Evolutionary conservation across 2,888 invertebrate genomes (phyloP).

Genomic region (Marronus borbonicus): DNA sequence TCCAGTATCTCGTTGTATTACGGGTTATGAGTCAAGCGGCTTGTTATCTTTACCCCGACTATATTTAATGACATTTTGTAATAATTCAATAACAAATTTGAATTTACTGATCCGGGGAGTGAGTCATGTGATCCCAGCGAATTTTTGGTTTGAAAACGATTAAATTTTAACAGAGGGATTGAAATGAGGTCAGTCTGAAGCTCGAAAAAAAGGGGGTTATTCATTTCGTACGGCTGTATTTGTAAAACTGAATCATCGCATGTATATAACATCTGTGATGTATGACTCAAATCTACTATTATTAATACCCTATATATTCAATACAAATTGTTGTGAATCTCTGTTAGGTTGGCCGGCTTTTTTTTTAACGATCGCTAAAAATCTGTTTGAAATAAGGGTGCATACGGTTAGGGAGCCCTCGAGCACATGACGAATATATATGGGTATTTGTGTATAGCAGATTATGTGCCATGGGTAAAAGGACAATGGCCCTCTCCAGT

Average conservation of each 20-base stretch:
- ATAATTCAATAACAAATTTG: constrained; percentile 31
- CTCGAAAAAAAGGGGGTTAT: constrained; percentile 18
- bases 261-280: constrained; percentile 28
- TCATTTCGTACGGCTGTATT: neutral
- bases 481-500: constrained; percentile 67
- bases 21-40: constrained; percentile 25
- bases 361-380: constrained; percentile 37
- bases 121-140: neutral
- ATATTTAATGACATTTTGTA: constrained; percentile 27
- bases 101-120: constrained; percentile 2
- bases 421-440: constrained; percentile 3
- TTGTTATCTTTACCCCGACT: constrained; percentile 26
- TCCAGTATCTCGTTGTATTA: constrained; percentile 1
- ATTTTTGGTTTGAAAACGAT: neutral
- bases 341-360: neutral
- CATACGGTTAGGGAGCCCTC: neutral
- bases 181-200: constrained; percentile 20
- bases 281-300: constrained; percentile 40
- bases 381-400: constrained; percentile 40
- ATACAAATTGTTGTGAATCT: constrained; percentile 32
- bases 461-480: constrained; percentile 50
- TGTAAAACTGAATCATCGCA: constrained; percentile 36
- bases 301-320: constrained; percentile 30
- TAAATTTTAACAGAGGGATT: neutral
- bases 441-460: constrained; percentile 24